Evolutionary conservation across 1,140 invertebrate species (phyloP).

Genomic region (Zophobas morio): DNA sequence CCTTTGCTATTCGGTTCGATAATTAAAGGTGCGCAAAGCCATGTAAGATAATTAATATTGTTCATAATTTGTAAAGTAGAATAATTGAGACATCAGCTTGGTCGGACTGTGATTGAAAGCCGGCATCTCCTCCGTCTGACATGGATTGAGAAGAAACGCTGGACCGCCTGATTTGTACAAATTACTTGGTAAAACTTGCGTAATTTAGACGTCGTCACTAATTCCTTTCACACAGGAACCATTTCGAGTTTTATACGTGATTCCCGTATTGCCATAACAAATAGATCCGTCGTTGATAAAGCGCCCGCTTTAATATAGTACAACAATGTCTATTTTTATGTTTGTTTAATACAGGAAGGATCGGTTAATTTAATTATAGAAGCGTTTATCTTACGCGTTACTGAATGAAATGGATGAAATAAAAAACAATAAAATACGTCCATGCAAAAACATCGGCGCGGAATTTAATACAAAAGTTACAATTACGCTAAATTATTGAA

Average conservation of each 20-base stretch:
- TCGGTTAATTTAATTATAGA: slow-evolving; percentile 5
- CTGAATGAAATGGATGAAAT: neutral
- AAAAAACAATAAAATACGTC: slow-evolving; percentile 32
- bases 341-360: slow-evolving; percentile 1
- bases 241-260: slow-evolving; percentile 34
- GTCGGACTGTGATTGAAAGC: slow-evolving; percentile 57
- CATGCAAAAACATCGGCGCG: neutral
- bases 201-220: slow-evolving; percentile 53
- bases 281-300: neutral
- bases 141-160: slow-evolving; percentile 57
- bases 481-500: slow-evolving; percentile 57
- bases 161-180: slow-evolving; percentile 57
- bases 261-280: neutral
- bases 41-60: slow-evolving; percentile 36
- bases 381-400: slow-evolving; percentile 17
- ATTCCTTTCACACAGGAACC: slow-evolving; percentile 45
- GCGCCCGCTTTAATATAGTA: neutral
- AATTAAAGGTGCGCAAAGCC: slow-evolving; percentile 31
- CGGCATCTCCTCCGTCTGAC: slow-evolving; percentile 51
- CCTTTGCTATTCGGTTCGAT: neutral
- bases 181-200: slow-evolving; percentile 56
- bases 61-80: slow-evolving; percentile 46
- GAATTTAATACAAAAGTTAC: slow-evolving; percentile 34
- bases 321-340: slow-evolving; percentile 1
- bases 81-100: slow-evolving; percentile 56